A percentile compares a stretch with the other conserved stretches of the same genome.
Evolutionary conservation across 2,888 invertebrate genomes (phyloP).

Genomic region (Hirtodrosophila histrioides): DNA sequence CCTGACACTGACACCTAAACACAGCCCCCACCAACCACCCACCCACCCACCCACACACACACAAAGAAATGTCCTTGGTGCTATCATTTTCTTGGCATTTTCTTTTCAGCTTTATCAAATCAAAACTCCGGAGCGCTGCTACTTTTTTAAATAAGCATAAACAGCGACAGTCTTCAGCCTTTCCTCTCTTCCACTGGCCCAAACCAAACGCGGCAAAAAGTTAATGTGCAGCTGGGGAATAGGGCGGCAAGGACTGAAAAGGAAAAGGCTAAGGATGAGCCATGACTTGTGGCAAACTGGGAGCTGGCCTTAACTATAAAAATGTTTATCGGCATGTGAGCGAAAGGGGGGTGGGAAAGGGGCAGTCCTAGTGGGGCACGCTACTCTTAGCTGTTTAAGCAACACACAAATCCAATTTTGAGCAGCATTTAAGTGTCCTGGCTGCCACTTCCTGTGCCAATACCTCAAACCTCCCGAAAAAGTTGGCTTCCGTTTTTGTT

Average conservation of each 20-base stretch:
- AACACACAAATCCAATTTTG: slow-evolving; percentile 77
- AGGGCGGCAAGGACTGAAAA: slow-evolving; percentile 18
- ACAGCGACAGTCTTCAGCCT: slow-evolving; percentile 39
- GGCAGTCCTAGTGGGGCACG: neutral
- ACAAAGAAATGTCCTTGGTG: slow-evolving; percentile 18
- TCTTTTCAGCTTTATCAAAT: slow-evolving; percentile 73
- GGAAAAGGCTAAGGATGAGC: slow-evolving; percentile 58
- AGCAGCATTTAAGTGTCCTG: slow-evolving; percentile 72
- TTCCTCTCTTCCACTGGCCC: neutral
- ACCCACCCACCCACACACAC: neutral
- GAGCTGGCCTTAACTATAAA: slow-evolving; percentile 67
- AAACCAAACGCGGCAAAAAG: slow-evolving; percentile 18
- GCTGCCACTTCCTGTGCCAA: slow-evolving; percentile 40
- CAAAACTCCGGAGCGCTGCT: slow-evolving; percentile 69
- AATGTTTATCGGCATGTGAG: slow-evolving; percentile 71
- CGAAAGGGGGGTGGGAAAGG: neutral
- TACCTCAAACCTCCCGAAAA: slow-evolving; percentile 6
- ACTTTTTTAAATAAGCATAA: slow-evolving; percentile 80
- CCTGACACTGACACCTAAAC: slow-evolving; percentile 50
- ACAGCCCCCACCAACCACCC: too few species aligned
- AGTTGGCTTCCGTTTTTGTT: slow-evolving; percentile 42
- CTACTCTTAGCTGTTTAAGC: slow-evolving; percentile 40
- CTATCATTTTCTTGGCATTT: slow-evolving; percentile 54
- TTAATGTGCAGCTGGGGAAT: slow-evolving; percentile 78
- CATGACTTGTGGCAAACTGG: slow-evolving; percentile 71